Percentiles rank a stretch among this genome's conserved stretches.
These are phyloP conservation scores for Physeter macrocephalus DNA, from an alignment of 2,113 vertebrate species.

Conservation along the genomic window DNA sequence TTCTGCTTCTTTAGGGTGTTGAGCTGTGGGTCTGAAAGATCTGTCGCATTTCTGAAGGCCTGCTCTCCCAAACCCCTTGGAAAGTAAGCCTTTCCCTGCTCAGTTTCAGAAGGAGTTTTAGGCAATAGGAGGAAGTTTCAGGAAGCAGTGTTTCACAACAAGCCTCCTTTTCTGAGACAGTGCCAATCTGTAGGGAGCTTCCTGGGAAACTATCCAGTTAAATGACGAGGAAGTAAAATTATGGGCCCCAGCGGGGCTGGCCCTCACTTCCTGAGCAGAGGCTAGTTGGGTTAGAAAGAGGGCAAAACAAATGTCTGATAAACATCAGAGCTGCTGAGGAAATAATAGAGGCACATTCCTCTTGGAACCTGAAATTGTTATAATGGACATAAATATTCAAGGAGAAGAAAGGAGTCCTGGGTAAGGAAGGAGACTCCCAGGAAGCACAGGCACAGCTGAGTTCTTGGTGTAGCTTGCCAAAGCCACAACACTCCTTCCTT, in stretches of 20 bases:
- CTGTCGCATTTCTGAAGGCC: background rate
- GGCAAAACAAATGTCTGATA: conserved; percentile 57
- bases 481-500: conserved; percentile 14
- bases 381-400: conserved; percentile 42
- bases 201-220: conserved; percentile 8
- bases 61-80: background rate
- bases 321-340: background rate
- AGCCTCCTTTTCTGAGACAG: conserved; percentile 31
- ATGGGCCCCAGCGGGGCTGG: background rate
- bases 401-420: conserved; percentile 5
- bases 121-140: conserved; percentile 15
- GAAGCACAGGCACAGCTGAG: conserved; percentile 49
- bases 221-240: conserved; percentile 35
- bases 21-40: background rate
- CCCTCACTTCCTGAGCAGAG: conserved; percentile 24
- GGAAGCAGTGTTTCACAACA: conserved; percentile 23
- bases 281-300: conserved; percentile 57
- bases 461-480: background rate
- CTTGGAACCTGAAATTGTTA: conserved; percentile 40
- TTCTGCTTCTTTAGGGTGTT: conserved; percentile 2
- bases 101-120: conserved; percentile 39
- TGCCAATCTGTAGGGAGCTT: background rate
- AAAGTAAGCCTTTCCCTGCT: conserved; percentile 4
- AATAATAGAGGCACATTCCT: conserved; percentile 25
- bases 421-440: conserved; percentile 35